A percentile compares a stretch with the other conserved stretches of the same genome.
phyloP scores from a whole-genome alignment of 2,113 vertebrate genomes.

The Rhabdornis inornatus region DNA sequence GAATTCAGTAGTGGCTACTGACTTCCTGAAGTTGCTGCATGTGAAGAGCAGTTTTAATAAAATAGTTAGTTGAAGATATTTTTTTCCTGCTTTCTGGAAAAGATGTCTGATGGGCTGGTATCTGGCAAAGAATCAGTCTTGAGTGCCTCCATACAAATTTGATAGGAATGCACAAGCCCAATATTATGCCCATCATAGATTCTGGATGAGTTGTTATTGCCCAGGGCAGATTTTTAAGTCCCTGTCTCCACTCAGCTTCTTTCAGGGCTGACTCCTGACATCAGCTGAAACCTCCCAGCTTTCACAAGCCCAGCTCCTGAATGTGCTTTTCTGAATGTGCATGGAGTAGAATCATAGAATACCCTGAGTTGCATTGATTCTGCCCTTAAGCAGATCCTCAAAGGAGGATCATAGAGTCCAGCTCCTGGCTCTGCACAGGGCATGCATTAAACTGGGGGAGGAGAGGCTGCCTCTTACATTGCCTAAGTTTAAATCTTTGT shows the following conservation, averaged over 20 bases:
- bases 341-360: not conserved
- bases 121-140: not conserved
- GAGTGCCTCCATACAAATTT: rapidly evolving
- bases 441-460: not conserved
- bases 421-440: not conserved
- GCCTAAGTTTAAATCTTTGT: not conserved
- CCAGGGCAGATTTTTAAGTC: not conserved
- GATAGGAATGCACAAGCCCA: not conserved
- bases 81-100: not conserved
- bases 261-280: not conserved
- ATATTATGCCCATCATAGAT: rapidly evolving
- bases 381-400: too few relatives aligned
- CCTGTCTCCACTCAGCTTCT: not conserved
- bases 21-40: not conserved
- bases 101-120: not conserved
- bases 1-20: not conserved
- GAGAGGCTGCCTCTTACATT: not conserved
- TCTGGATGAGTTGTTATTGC: not conserved
- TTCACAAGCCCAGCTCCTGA: not conserved
- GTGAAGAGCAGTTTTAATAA: not conserved
- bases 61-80: not conserved
- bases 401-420: too few relatives aligned
- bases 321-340: not conserved
- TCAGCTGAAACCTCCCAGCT: not conserved
- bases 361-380: too few relatives aligned